These are phyloP conservation scores for Orchesellides sinensis DNA, from an alignment of 2,888 invertebrate genomes.

Conservation along the genomic window DNA sequence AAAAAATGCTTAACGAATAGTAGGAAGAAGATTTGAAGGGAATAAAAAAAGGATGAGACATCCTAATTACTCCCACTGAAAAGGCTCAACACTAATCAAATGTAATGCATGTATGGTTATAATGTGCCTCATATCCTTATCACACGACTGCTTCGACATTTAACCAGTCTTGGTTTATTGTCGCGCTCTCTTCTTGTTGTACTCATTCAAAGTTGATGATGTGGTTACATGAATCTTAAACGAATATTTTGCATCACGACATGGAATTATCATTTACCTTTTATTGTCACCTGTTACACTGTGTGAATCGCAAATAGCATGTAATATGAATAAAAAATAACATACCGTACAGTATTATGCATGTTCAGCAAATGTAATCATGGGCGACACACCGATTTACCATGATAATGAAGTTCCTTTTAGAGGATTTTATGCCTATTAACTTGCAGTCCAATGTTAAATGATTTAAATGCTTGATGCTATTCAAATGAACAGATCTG, in stretches of 20 bases:
- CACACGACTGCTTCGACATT: slow-evolving; percentile 47
- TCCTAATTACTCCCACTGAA: slow-evolving; percentile 53
- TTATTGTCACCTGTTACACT: slow-evolving; percentile 26
- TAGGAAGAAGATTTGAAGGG: slow-evolving; percentile 28
- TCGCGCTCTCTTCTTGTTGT: background rate
- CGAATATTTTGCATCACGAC: slow-evolving; percentile 29
- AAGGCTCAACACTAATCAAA: slow-evolving; percentile 36
- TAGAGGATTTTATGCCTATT: slow-evolving; percentile 44
- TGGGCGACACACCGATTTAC: slow-evolving; percentile 24
- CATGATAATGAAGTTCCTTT: slow-evolving; percentile 31
- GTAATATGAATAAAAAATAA: background rate
- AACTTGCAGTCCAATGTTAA: slow-evolving; percentile 22
- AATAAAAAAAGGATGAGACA: slow-evolving; percentile 36
- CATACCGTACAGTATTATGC: background rate
- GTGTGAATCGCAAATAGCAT: slow-evolving; percentile 11
- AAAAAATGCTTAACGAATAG: background rate
- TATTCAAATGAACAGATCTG: slow-evolving; percentile 49
- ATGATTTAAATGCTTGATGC: slow-evolving; percentile 36
- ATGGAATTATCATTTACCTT: slow-evolving; percentile 26
- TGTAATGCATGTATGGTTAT: slow-evolving; percentile 39
- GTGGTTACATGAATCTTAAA: slow-evolving; percentile 29
- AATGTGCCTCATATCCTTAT: slow-evolving; percentile 34
- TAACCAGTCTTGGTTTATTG: slow-evolving; percentile 18
- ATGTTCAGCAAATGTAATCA: slow-evolving; percentile 45
- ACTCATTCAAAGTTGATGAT: slow-evolving; percentile 7